phyloP scores from a whole-genome alignment of 1,140 invertebrate genomes.

The Heliconius melpomene region DNA sequence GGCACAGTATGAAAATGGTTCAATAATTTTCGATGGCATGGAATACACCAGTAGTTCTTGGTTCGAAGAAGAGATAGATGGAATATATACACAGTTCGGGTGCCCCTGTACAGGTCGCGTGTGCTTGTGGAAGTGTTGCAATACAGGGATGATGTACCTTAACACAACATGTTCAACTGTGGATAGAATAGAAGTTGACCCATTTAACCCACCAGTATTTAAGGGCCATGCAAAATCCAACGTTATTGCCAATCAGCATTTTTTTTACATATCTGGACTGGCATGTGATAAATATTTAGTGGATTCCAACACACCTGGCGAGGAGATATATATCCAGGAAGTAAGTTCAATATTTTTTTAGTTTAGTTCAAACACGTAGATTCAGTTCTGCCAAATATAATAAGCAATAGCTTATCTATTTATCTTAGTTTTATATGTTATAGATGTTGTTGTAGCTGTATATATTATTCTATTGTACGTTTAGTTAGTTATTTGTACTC shows the following conservation, averaged over 20 bases:
- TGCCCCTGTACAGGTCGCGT: constrained; percentile 62
- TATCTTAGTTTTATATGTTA: too few species aligned
- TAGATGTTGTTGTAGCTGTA: too few species aligned
- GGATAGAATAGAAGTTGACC: constrained; percentile 48
- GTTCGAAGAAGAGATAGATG: constrained; percentile 55
- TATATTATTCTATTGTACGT: too few species aligned
- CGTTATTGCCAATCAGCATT: constrained; percentile 50
- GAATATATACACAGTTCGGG: constrained; percentile 41
- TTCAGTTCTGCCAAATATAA: too few species aligned
- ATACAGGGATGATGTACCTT: constrained; percentile 42
- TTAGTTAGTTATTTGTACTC: too few species aligned
- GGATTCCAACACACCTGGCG: constrained; percentile 45
- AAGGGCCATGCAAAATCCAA: constrained; percentile 48
- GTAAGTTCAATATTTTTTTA: constrained; percentile 40
- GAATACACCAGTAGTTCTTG: constrained; percentile 53
- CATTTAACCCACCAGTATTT: constrained; percentile 61
- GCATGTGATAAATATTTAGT: constrained; percentile 61
- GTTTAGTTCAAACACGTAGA: too few species aligned
- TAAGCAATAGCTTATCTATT: too few species aligned
- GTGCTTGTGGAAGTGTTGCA: constrained; percentile 70
- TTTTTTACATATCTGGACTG: constrained; percentile 58
- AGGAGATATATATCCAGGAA: constrained; percentile 65
- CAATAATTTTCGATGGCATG: constrained; percentile 53
- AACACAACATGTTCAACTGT: constrained; percentile 50
- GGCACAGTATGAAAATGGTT: constrained; percentile 49